Percentiles rank a stretch among this genome's conserved stretches.
Evolutionary conservation across 2,797 vertebrate species (phyloP).

Genomic region (Malurus splendens): DNA sequence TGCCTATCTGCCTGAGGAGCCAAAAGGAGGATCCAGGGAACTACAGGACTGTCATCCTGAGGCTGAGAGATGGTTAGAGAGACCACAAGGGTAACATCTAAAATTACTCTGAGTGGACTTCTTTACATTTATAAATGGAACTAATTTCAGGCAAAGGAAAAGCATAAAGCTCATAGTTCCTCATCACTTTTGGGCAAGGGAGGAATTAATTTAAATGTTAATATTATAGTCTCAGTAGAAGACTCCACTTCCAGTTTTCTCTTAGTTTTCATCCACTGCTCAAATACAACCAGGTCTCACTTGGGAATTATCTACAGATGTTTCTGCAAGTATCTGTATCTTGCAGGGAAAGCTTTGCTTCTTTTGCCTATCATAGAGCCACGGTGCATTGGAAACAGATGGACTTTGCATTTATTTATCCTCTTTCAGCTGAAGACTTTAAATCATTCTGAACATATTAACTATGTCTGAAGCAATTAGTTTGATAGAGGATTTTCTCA

Average conservation of each 20-base stretch:
- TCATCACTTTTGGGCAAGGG: neutral
- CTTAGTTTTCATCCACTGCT: neutral
- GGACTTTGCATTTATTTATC: neutral
- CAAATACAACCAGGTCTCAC: neutral
- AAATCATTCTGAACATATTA: neutral
- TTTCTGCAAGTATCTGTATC: neutral
- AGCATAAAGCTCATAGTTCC: neutral
- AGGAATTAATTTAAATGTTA: neutral
- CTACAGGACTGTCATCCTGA: neutral
- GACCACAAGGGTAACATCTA: neutral
- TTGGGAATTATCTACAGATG: neutral
- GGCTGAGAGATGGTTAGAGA: neutral
- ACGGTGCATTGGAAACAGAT: neutral
- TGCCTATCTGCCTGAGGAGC: fast-evolving
- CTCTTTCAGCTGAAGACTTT: neutral
- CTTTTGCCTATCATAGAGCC: neutral
- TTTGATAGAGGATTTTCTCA: neutral
- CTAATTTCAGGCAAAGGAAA: neutral
- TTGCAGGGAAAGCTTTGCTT: neutral
- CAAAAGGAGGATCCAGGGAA: neutral
- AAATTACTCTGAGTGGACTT: neutral
- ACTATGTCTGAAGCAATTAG: neutral
- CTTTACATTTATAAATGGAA: neutral
- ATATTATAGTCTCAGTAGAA: neutral
- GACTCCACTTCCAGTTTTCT: neutral